phyloP scores from a whole-genome alignment of 92 coral and sea anemone genomes.

The Paramuricea clavata region DNA sequence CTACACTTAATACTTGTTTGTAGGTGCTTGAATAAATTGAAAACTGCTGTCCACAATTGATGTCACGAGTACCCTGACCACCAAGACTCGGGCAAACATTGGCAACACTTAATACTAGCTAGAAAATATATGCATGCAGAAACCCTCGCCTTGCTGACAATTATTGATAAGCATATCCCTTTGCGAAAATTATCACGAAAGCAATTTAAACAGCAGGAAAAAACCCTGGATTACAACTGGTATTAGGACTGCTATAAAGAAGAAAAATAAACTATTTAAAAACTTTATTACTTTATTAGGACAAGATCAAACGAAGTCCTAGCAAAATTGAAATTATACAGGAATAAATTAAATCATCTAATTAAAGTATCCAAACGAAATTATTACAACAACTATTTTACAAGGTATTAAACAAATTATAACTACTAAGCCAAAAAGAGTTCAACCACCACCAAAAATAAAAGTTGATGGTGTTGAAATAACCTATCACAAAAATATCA shows the following conservation, averaged over 20 bases:
- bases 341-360: no score
- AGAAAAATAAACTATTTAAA: neutral
- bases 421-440: constrained; percentile 14
- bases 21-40: no score
- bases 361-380: constrained; percentile 54
- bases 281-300: neutral
- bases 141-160: no score
- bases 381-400: constrained; percentile 52
- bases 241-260: neutral
- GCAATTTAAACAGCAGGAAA: constrained; percentile 26
- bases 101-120: no score
- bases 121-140: no score
- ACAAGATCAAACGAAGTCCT: neutral
- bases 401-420: constrained; percentile 62
- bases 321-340: constrained; percentile 52
- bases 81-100: no score
- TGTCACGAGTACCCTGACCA: no score
- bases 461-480: constrained; percentile 33
- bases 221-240: constrained; percentile 32
- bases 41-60: no score
- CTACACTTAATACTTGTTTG: no score
- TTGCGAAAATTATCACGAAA: constrained; percentile 38
- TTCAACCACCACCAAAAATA: constrained; percentile 11
- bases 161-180: constrained; percentile 44
- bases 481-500: constrained; percentile 33